Evolutionary conservation across 2,888 invertebrate species (phyloP).

Genomic region (Acrobasis repandana): DNA sequence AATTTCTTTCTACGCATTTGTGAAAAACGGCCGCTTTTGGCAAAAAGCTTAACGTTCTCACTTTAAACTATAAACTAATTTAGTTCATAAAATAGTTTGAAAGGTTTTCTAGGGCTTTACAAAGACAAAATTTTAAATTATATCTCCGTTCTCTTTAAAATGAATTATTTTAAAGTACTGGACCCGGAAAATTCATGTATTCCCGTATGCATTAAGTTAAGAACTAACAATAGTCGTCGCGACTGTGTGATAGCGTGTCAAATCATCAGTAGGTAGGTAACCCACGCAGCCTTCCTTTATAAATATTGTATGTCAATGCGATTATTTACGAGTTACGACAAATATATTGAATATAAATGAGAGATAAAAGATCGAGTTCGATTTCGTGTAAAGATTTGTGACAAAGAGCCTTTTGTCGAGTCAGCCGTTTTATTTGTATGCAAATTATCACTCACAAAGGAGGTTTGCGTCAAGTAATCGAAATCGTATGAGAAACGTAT

Average conservation of each 20-base stretch:
- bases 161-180: too few relatives aligned
- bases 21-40: too few relatives aligned
- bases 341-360: constrained; percentile 78
- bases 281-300: constrained; percentile 77
- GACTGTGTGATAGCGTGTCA: constrained; percentile 45
- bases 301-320: constrained; percentile 78
- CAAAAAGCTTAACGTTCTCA: too few relatives aligned
- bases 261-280: constrained; percentile 42
- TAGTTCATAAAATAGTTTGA: too few relatives aligned
- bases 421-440: constrained; percentile 79
- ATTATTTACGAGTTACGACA: constrained; percentile 76
- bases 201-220: too few relatives aligned
- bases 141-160: too few relatives aligned
- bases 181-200: too few relatives aligned
- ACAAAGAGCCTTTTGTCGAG: constrained; percentile 75
- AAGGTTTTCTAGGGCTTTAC: too few relatives aligned
- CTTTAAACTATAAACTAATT: too few relatives aligned
- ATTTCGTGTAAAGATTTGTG: constrained; percentile 70
- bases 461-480: constrained; percentile 51
- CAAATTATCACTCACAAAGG: constrained; percentile 67
- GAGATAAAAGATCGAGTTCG: constrained; percentile 72
- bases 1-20: too few relatives aligned
- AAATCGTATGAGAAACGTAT: constrained; percentile 37
- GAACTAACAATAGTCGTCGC: constrained; percentile 30
- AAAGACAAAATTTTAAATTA: too few relatives aligned